Evolutionary conservation across 2,888 invertebrate species (phyloP).

Genomic region (Microctonus aethiopoides): DNA sequence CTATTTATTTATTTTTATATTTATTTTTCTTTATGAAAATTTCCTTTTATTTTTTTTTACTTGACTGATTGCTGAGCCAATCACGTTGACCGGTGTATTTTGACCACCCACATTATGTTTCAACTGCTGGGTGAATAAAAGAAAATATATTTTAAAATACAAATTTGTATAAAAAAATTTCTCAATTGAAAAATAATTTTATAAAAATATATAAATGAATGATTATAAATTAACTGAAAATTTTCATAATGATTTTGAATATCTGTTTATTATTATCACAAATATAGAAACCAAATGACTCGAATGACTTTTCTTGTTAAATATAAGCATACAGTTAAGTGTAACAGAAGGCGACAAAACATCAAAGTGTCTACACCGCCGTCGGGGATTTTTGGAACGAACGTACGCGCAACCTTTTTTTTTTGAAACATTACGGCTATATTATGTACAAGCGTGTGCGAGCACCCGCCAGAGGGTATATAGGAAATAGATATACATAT

Average conservation of each 20-base stretch:
- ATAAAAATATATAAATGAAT: too few relatives aligned
- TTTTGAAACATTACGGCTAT: conserved; percentile 12
- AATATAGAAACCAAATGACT: conserved; percentile 24
- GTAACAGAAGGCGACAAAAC: conserved; percentile 31
- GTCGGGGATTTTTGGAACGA: conserved; percentile 20
- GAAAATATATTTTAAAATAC: too few relatives aligned
- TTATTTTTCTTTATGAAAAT: not conserved
- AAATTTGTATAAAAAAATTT: too few relatives aligned
- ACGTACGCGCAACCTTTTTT: conserved; percentile 20
- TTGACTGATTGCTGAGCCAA: too few relatives aligned
- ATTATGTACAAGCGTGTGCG: not conserved
- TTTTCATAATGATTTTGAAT: not conserved
- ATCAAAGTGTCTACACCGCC: conserved; percentile 43
- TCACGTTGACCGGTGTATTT: not conserved
- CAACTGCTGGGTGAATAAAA: too few relatives aligned
- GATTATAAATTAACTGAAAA: not conserved
- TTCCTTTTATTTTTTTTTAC: not conserved
- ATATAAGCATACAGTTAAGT: not conserved
- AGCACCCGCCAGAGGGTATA: not conserved
- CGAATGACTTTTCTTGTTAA: not conserved
- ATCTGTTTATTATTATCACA: not conserved
- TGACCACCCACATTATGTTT: not conserved
- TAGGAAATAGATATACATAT: not conserved
- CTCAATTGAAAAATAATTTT: too few relatives aligned
- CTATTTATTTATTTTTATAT: not conserved